Evolutionary conservation across 2,888 invertebrate genomes (phyloP).

Genomic region (Lasius fuliginosus): DNA sequence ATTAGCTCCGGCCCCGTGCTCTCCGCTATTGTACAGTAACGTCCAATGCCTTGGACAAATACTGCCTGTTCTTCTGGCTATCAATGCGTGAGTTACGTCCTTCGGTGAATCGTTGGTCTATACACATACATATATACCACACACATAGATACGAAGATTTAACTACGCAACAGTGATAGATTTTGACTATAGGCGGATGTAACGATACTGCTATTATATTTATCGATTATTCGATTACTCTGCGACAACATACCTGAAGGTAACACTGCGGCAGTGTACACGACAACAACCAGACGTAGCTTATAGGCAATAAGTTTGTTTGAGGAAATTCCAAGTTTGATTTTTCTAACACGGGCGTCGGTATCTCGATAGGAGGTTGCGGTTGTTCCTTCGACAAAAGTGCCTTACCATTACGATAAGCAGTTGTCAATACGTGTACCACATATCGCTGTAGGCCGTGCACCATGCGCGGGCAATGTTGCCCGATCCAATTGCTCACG

Average conservation of each 20-base stretch:
- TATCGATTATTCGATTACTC: neutral
- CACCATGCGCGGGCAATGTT: slow-evolving; percentile 92
- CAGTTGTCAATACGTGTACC: slow-evolving; percentile 88
- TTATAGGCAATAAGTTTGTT: slow-evolving; percentile 88
- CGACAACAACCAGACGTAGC: slow-evolving; percentile 91
- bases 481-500: slow-evolving; percentile 93
- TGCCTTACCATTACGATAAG: slow-evolving; percentile 86
- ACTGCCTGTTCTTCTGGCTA: slow-evolving; percentile 83
- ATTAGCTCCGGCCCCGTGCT: slow-evolving; percentile 96
- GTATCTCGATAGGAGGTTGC: slow-evolving; percentile 89
- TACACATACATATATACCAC: slow-evolving; percentile 32
- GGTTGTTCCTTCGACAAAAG: slow-evolving; percentile 82
- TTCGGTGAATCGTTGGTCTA: slow-evolving; percentile 67
- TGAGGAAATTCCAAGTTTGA: slow-evolving; percentile 78
- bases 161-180: slow-evolving; percentile 22
- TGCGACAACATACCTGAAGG: slow-evolving; percentile 82
- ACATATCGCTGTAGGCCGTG: slow-evolving; percentile 92
- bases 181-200: neutral
- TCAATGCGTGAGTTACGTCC: slow-evolving; percentile 76
- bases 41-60: slow-evolving; percentile 92
- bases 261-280: slow-evolving; percentile 88
- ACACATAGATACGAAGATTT: slow-evolving; percentile 31
- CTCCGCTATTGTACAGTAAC: slow-evolving; percentile 93
- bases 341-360: slow-evolving; percentile 91
- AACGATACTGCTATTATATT: neutral